Base-by-base conservation (phyloP, 1,140 invertebrate genomes). In the Drosophila ercepeae region DNA sequence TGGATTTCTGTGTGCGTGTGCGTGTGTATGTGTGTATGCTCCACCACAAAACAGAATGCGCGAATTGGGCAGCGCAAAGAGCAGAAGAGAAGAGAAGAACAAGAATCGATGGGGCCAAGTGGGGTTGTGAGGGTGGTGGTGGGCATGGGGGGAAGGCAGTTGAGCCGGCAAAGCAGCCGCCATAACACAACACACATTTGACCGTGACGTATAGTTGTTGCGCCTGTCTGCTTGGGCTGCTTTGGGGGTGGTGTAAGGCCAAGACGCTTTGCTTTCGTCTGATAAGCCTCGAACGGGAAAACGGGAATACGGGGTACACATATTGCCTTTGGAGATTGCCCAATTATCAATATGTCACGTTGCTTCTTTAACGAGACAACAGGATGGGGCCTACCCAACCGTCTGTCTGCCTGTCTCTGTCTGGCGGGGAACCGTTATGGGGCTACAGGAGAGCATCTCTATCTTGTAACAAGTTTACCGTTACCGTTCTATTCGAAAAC, bases 1-100 rank as follows among this genome's bases (percentile, higher is more conserved):
- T 54, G 36, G 32, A 23, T 53, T 42, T 68, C 16, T 58, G 49
- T 54, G 59, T 29, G 44, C 49, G 23, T 55, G 75, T 41, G 51
- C 49, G 49, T 73, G 65, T 69, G 81, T 39, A 14, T 39, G 13
- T 39, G 74, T 67, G 67, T 75, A 61, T 84, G 67, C 34, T 52
- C 61, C 59, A 50, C 55, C 78, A 83, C 63, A 75, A 83, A 83
- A 48, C 59, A 72, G 70, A 83, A 78, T 75, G 79, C 74, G 70
- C 69, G 78, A 67, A 78, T 68, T 76, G 69, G 46, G 59, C 60
- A 64, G 53, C 55, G 36, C 59, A 77, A 74, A 77, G 69, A 64
- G 63, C 36, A 74, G 72, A 81, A 82, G 34, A 74, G 72, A 81
- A 82, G 34, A 74, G 74, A 54, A 74, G 55, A 71, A 49, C 42